Base-by-base conservation (phyloP, 2,888 invertebrate species). In the Pheosia gnoma region DNA sequence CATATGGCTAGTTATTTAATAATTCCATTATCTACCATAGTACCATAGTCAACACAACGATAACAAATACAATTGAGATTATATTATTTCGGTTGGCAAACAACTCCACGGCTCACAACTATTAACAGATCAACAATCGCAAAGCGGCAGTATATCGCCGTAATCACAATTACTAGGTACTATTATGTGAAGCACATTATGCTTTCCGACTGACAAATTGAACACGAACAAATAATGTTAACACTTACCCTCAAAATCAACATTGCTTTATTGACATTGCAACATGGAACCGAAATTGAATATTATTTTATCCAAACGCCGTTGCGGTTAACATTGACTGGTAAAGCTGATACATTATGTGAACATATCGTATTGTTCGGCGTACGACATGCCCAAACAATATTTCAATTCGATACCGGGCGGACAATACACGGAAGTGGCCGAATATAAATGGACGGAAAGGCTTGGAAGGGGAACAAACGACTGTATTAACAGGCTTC, bases 391-490 rank as follows among this genome's bases (percentile, higher is more conserved):
- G 83, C 80, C 86, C 84, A 87, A 90, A 91, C 92, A 90, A 90
- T 93, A 93, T 92, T 92, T 93, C 93, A 93, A 87, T 84, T 81
- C 90, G 92, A 87, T 93, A 93, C 87, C 92, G 84, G 81, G 74
- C 82, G 87, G 84, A 90, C 90, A 90, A 87, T 89, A 89, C 86
- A 85, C 91, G 93, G 92, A 92, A 90, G 87, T 87, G 78, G 81
- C 83, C 82, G 93, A 89, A 91, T 90, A 93, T 93, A 91, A 89
- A 92, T 90, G 90, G 88, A 87, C 89, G 90, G 90, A 87, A 90
- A 89, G 86, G 85, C 83, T 82, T 82, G 80, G 80, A n/a, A 49
- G 52, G 86, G 80, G 80, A 84, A 83, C 83, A 82, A 86, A 86
- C 81, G 80, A 70, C 67, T 67, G 64, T 75, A 72, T 72, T 66